A percentile compares a stretch with the other conserved stretches of the same genome.
Conservation (phyloP, 2,113 vertebrate genomes). For the Lanius ludovicianus region DNA sequence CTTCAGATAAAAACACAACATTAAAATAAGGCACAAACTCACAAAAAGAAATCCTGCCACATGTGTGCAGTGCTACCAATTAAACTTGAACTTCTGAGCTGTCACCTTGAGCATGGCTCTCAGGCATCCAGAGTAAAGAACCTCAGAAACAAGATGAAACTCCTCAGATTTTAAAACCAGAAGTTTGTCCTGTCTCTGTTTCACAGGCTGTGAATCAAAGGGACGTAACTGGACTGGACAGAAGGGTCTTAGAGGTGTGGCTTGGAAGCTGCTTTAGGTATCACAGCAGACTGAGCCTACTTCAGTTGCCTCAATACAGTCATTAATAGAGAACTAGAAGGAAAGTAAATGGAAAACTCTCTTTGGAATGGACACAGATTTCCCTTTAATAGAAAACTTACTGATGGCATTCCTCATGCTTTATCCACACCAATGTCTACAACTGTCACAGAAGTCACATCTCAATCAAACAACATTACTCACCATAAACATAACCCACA, state of each 20-base stretch:
- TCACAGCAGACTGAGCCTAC: background rate
- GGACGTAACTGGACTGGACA: background rate
- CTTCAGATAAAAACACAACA: constrained; percentile 56
- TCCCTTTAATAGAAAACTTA: background rate
- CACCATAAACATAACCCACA: constrained; percentile 95
- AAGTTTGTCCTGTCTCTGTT: background rate
- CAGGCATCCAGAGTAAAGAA: background rate
- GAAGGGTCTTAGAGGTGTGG: background rate
- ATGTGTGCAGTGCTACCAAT: background rate
- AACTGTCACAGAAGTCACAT: background rate
- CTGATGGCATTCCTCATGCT: background rate
- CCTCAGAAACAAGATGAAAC: background rate
- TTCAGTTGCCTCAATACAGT: background rate
- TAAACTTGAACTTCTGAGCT: background rate
- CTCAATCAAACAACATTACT: background rate
- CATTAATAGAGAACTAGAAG: background rate
- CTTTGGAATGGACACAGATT: background rate
- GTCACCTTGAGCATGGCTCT: background rate
- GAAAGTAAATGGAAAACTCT: background rate
- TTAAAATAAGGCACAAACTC: background rate
- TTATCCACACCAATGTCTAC: background rate
- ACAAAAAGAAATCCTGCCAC: background rate
- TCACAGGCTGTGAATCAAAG: background rate
- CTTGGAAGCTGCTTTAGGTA: background rate
- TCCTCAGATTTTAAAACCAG: background rate